Base-by-base conservation (phyloP, 2,888 invertebrate genomes). In the Campoplex nolae region DNA sequence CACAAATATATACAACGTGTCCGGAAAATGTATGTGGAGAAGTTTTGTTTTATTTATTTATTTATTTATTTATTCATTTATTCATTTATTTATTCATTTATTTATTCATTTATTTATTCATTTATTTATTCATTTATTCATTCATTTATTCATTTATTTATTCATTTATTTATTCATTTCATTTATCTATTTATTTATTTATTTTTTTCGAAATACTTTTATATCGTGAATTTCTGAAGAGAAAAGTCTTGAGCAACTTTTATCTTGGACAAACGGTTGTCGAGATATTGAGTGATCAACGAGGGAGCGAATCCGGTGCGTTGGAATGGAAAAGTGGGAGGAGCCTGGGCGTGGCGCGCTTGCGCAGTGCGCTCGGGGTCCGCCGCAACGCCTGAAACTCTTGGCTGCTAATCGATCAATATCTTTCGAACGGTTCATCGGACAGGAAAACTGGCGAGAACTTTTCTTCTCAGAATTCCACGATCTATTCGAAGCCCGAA, bases 1-100 rank as follows among this genome's bases (percentile, higher is more conserved):
- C 67, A 58, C 51, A 51, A 67, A 80, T 51, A 74, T 54, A 54
- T 62, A 54, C 35, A 68, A 62, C 6, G 62, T 62, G 62, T 62
- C 32, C 16, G 3, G 0, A 32, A 62, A 62, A 62, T 1, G 2
- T 32, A 62, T 32, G 0, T 23, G 23, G 23, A 23, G 23, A 0
- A 23, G 23, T 23, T 23, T 23, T 23, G 23, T 23, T 23, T 23
- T 23, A 23, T 23, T 23, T 23, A 23, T 23, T 23, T 0, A 23
- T 23, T 23, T 0, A 23, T 23, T 23, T 23, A 23, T 23, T 23
- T 23, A 23, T 23, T 23, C 0, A 23, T 23, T 23, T 23, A 23
- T 23, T 23, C 0, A 23, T 23, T 23, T 23, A 23, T 23, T 23
- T 0, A 23, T 23, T 23, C 0, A 23, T 23, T 23, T 23, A 23